A percentile compares a stretch with the other conserved stretches of the same genome.
Evolutionary conservation across 2,113 vertebrate species (phyloP).

Genomic region (Chroicocephalus ridibundus): DNA sequence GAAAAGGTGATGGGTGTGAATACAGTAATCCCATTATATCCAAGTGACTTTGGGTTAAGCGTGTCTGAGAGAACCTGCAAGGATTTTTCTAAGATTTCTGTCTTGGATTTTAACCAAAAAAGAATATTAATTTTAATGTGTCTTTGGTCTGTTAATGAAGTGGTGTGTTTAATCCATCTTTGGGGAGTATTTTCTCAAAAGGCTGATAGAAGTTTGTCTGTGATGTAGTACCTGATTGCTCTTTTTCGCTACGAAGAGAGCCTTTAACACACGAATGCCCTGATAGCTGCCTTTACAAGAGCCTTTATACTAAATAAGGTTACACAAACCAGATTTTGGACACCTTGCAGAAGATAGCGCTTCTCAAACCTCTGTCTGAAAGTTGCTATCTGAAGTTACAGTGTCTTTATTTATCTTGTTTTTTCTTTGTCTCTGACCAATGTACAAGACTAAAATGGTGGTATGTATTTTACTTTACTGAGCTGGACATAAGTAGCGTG

Average conservation of each 20-base stretch:
- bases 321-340: neutral
- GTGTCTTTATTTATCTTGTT: neutral
- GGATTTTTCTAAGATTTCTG: neutral
- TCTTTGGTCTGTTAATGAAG: neutral
- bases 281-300: neutral
- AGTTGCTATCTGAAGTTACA: neutral
- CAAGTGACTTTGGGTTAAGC: neutral
- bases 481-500: neutral
- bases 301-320: neutral
- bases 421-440: neutral
- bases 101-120: neutral
- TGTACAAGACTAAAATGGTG: neutral
- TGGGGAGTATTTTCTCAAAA: neutral
- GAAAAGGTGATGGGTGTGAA: neutral
- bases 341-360: fast-evolving
- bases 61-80: neutral
- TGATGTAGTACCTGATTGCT: neutral
- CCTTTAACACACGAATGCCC: neutral
- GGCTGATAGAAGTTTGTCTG: neutral
- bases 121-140: neutral
- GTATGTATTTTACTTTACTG: neutral
- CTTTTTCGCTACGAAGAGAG: neutral
- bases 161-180: neutral
- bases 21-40: neutral
- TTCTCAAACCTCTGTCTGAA: neutral